Evolutionary conservation across 2,113 vertebrate species (phyloP), one percentile per base, ranked within the genome.

Genomic region (Amphilophus citrinellus): DNA sequence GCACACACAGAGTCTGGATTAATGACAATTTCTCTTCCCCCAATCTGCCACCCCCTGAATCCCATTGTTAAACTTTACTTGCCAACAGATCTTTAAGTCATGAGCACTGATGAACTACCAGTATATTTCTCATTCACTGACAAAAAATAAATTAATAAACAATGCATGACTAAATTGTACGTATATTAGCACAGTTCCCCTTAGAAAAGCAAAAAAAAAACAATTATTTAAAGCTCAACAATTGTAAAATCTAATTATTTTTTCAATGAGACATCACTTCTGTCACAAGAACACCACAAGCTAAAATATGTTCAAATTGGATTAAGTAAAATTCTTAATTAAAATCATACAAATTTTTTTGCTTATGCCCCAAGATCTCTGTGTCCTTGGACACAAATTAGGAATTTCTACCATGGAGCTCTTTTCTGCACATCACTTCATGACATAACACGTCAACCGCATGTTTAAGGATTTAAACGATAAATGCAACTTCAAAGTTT

Each of bases 371-470:
- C 18, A 35, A 50, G 17, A n/a, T 61, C 2, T 10, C 39, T 18
- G 20, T n/a, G 62, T 8, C 53, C 50, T 53, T 17, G 50, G 47
- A 50, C 5, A 17, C 61, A 37, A 62, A 62, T 4, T 13, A 4
- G 4, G 39, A 77, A 27, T 6, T 39, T 39, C 2, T 35, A 11
- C 37, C 14, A 3, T 17, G 1, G 18, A 44, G 18, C 3, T 58
- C 35, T 82, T 76, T 32, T 5, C 83, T 83, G 53, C 37, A 84
- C 6, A 11, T 39, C 2, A 78, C 39, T 84, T 84, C 65, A 79
- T 15, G 27, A 79, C 61, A 76, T 42, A 27, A 73, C 77, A 77
- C 57, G 77, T 53, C 8, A 76, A 58, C 44, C 10, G 18, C 37
- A 59, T 5, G 20, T 22, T 80, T 22, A 85, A 61, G 7, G 13